Base-by-base conservation (phyloP, 2,113 vertebrate genomes). In the Scalopus aquaticus region DNA sequence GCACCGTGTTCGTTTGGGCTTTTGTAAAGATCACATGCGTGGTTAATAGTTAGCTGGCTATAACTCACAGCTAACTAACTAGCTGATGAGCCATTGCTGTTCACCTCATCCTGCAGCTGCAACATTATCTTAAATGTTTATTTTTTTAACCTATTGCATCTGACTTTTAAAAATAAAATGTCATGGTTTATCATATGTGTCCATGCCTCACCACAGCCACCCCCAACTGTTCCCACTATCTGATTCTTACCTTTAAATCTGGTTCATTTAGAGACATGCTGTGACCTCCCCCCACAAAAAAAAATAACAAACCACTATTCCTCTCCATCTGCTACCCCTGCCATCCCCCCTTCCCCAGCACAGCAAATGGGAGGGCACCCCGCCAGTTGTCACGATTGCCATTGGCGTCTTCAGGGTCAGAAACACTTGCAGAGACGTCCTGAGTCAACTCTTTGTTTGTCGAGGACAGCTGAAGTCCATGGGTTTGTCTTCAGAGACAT, bases 311-410 rank as follows among this genome's bases (percentile, higher is more conserved):
- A 30, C 60, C 28, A 62, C 19, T 56, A 6, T 56, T 56, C 54
- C 19, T 7, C 22, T 56, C 54, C 32, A 58, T 19, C 46, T 20
- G 46, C 62, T 30, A 17, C 22, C 35, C 1, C 20, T 0, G 32
- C 0, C 3, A 3, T 3, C 22, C 24, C n/a, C 0, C 12, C n/a
- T 15, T 32, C 42, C 42, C 35, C 60, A 16, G 30, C 65, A 37
- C 42, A 19, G 46, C 1, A 0, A 12, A 26, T 3, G 15, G 51
- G 81, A 44, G 67, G 0, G 8, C 6, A 1, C 28, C 1, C 2
- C 1, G 1, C 0, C 2, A 16, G 76, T 54, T 93, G 60, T 64
- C 44, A 42, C 11, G 39, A 74, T 32, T 30, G 28, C 70, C 51
- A 4, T 0, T 42, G 82, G 80, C 60, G 46, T 35, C 60, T 0